Conservation (phyloP, 2,888 invertebrate species). For the Polia nebulosa region DNA sequence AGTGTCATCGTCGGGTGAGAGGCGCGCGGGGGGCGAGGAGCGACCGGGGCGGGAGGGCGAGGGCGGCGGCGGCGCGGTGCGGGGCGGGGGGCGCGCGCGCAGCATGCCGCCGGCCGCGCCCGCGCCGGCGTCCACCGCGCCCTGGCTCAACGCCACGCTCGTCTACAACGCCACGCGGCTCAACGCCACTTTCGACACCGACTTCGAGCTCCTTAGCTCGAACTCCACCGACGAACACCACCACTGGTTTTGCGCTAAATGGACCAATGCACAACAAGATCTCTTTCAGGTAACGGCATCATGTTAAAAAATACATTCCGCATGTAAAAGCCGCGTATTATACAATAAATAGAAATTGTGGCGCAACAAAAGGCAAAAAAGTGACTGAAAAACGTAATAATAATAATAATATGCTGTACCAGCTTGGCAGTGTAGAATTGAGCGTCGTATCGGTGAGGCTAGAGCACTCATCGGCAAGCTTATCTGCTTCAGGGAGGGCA, state of each 20-base stretch:
- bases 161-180: conserved; percentile 89
- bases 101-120: conserved; percentile 87
- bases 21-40: conserved; percentile 72
- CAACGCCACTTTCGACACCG: conserved; percentile 90
- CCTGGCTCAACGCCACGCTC: conserved; percentile 90
- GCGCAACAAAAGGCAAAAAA: background rate
- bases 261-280: conserved; percentile 95
- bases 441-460: too few relatives aligned
- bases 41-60: conserved; percentile 70
- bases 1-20: conserved; percentile 87
- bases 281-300: conserved; percentile 92
- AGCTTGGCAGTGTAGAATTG: too few relatives aligned
- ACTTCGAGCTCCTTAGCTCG: conserved; percentile 88
- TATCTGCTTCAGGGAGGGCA: too few relatives aligned
- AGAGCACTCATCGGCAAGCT: too few relatives aligned
- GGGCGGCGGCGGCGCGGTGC: conserved; percentile 72
- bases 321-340: background rate
- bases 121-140: conserved; percentile 86
- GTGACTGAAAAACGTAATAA: background rate
- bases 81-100: conserved; percentile 80
- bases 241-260: conserved; percentile 93
- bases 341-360: background rate
- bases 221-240: conserved; percentile 86
- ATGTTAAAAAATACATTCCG: background rate
- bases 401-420: too few relatives aligned